These are phyloP conservation scores for Caenorhabditis latens DNA, from an alignment of 1,140 invertebrate species.

Conservation along the genomic window DNA sequence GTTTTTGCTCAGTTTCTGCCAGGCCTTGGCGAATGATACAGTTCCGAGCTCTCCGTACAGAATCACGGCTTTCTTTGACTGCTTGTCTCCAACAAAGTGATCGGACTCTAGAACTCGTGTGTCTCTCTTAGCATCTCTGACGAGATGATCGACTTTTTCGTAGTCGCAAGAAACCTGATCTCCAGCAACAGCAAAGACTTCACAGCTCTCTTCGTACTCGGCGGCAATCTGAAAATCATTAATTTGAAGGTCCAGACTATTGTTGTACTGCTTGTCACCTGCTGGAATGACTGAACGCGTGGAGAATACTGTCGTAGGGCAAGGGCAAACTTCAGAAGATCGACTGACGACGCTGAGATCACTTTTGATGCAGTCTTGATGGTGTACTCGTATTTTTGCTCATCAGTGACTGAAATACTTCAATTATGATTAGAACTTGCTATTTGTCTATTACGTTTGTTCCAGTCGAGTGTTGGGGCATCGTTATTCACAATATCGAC, in stretches of 20 bases:
- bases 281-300: conserved; percentile 71
- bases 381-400: conserved; percentile 72
- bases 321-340: conserved; percentile 73
- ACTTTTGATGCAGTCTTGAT: conserved; percentile 65
- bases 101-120: conserved; percentile 24
- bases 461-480: conserved; percentile 54
- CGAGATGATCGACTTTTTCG: neutral
- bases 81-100: conserved; percentile 41
- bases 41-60: conserved; percentile 70
- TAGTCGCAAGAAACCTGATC: conserved; percentile 53
- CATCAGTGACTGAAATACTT: conserved; percentile 66
- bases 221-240: conserved; percentile 4
- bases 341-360: conserved; percentile 52
- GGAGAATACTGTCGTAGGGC: conserved; percentile 74
- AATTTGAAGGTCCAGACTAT: conserved; percentile 7
- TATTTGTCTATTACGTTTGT: conserved; percentile 43
- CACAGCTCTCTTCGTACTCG: conserved; percentile 17
- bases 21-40: conserved; percentile 62
- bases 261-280: conserved; percentile 59
- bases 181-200: conserved; percentile 18
- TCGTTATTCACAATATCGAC: conserved; percentile 65
- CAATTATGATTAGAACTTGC: neutral
- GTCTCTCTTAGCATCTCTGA: conserved; percentile 21
- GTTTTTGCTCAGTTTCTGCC: conserved; percentile 59
- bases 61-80: conserved; percentile 16